Base-by-base conservation (phyloP, 2,888 invertebrate species). In the Tenodera sinensis region DNA sequence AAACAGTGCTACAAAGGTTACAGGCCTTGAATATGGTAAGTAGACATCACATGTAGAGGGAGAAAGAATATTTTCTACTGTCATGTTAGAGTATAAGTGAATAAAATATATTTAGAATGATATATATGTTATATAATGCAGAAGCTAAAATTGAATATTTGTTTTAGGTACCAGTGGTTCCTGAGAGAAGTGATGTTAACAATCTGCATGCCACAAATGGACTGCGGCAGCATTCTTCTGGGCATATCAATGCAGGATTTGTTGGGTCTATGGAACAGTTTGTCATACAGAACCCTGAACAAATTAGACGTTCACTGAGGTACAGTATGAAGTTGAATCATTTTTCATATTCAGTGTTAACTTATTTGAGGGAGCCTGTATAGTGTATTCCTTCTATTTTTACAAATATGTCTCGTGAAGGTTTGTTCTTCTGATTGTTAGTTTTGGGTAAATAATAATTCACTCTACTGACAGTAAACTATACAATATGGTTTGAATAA, bases 1-100 rank as follows among this genome's bases (percentile, higher is more conserved):
- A 94, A 91, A 91, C 94, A 83, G 93, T 94, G 20, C 91, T 93
- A 88, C 93, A 93, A 90, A 92, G 94, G 91, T 91, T 94, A 90
- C 93, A 93, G 91, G 94, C 94, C 91, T 92, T 94, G 89, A 94
- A 93, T 90, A 93, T 94, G 93, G 93, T 93, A 92, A 91, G 91
- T 90, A 28, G 25, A 20, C 54, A 20, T 71, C 15, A 71, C 20
- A 20, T 15, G 25, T 15, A 71, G 6, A 71, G 3, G 6, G 20
- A 71, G 54, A 12, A 12, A 42, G 9, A 34, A 12, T 12, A 42
- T 42, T 8, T 34, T 34, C 12, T 42, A 42, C 9, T 42, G 12
- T 42, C 12, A 0, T 42, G 3, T 42, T 12, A 12, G 9, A 42
- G 12, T 42, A 42, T 42, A 42, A 42, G 42, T 42, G 12, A 9